Conservation (phyloP, 2,797 vertebrate genomes). For the Sebastes steindachneri region DNA sequence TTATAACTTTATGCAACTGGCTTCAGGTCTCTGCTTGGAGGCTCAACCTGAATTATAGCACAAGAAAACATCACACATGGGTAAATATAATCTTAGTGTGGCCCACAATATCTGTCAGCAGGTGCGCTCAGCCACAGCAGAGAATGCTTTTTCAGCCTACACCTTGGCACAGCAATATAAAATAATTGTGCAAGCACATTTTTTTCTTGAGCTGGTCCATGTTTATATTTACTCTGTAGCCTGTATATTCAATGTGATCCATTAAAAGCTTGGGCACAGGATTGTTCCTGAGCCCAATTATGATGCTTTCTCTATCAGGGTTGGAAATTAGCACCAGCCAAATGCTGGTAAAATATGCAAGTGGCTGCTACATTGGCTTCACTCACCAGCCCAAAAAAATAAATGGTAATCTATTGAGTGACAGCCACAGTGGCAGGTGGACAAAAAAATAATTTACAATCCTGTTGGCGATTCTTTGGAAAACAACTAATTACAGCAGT, state of each 20-base stretch:
- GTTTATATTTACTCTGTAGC: conserved; percentile 25
- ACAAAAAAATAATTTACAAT: too few relatives aligned
- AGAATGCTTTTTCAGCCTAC: conserved; percentile 26
- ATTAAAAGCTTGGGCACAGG: conserved; percentile 9
- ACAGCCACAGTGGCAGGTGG: too few relatives aligned
- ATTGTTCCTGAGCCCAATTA: not conserved
- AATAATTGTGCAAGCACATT: conserved; percentile 16
- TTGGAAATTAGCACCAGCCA: too few relatives aligned
- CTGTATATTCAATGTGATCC: conserved; percentile 5
- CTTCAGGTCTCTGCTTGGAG: not conserved
- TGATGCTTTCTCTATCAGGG: not conserved
- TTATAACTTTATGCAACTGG: not conserved
- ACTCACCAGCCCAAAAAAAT: too few relatives aligned
- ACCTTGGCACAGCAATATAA: conserved; percentile 28
- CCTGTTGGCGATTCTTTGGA: not conserved
- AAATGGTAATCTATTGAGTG: too few relatives aligned
- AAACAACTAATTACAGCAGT: conserved; percentile 21
- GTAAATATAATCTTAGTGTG: conserved; percentile 26
- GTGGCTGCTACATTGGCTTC: not conserved
- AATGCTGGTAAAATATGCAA: too few relatives aligned
- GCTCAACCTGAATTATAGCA: not conserved
- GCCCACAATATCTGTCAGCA: conserved; percentile 12
- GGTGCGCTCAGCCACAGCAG: conserved; percentile 11
- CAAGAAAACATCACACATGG: conserved; percentile 27
- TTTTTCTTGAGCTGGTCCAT: conserved; percentile 20